Conservation (phyloP, 2,888 invertebrate genomes). For the Caradrina kadenii region DNA sequence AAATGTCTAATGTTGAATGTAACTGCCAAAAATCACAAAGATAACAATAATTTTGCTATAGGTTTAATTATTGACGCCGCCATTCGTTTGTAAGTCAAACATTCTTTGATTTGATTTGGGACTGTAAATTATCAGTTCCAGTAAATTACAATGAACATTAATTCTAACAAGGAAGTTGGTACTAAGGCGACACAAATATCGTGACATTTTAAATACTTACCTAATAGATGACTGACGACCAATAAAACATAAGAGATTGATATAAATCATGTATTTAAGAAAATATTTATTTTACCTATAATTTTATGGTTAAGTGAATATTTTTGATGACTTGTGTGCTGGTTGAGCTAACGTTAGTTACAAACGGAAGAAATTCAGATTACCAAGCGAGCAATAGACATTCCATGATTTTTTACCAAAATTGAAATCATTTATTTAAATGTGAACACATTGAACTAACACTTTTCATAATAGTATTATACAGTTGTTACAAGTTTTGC, state of each 20-base stretch:
- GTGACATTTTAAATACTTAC: not conserved
- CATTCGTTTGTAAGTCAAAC: conserved; percentile 33
- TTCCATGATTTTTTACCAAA: conserved; percentile 67
- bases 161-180: not conserved
- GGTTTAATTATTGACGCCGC: conserved; percentile 40
- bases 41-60: conserved; percentile 39
- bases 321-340: conserved; percentile 58
- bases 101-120: not conserved
- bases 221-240: conserved; percentile 48
- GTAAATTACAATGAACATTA: not conserved
- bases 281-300: conserved; percentile 62
- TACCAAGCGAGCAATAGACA: conserved; percentile 75
- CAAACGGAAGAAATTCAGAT: conserved; percentile 48
- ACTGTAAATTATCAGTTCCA: not conserved
- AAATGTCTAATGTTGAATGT: conserved; percentile 58
- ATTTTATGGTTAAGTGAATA: conserved; percentile 56
- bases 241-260: conserved; percentile 64
- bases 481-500: conserved; percentile 70
- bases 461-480: conserved; percentile 54
- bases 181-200: not conserved
- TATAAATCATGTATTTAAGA: conserved; percentile 57
- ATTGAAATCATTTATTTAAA: conserved; percentile 47
- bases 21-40: conserved; percentile 75
- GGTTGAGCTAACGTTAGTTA: conserved; percentile 50
- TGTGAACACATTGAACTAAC: conserved; percentile 40